These are phyloP conservation scores for Cottus gobio DNA, from an alignment of 2,113 vertebrate genomes.

Conservation along the genomic window DNA sequence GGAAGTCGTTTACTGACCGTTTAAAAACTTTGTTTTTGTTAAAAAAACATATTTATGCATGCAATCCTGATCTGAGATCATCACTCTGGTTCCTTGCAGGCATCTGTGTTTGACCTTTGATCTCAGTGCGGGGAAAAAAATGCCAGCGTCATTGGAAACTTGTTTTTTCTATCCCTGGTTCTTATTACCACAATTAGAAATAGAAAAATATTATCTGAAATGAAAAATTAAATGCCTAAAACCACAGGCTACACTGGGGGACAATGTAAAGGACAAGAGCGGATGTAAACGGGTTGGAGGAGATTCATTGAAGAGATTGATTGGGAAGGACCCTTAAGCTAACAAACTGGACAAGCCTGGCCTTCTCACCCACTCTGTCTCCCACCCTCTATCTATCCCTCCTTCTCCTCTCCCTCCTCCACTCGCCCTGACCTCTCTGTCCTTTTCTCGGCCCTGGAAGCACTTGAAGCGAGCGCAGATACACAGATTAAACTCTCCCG, in stretches of 20 bases:
- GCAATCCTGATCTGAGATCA: conserved; percentile 27
- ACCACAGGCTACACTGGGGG: conserved; percentile 28
- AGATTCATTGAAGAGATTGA: conserved; percentile 16
- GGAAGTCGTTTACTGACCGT: conserved; percentile 25
- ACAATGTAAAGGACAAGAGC: conserved; percentile 52
- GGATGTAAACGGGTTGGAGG: conserved; percentile 27
- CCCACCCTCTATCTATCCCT: conserved; percentile 33
- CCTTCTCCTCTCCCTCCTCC: conserved; percentile 36
- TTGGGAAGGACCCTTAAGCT: conserved; percentile 53
- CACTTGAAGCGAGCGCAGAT: conserved; percentile 77
- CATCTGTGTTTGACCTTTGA: conserved; percentile 58
- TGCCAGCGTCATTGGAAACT: background rate
- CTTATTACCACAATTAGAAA: conserved; percentile 65
- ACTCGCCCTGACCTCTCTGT: conserved; percentile 75
- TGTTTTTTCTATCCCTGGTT: conserved; percentile 19
- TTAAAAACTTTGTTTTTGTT: background rate
- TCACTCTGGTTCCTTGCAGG: conserved; percentile 20
- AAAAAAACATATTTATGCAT: conserved; percentile 28
- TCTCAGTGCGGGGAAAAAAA: conserved; percentile 1
- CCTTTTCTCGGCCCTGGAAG: conserved; percentile 75
- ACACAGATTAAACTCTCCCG: conserved; percentile 80
- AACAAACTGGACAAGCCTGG: conserved; percentile 46
- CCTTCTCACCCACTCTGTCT: conserved; percentile 39
- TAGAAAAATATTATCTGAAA: conserved; percentile 35
- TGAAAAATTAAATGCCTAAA: conserved; percentile 29